Conservation (phyloP, 2,797 vertebrate genomes). For the Danio aesculapii region DNA sequence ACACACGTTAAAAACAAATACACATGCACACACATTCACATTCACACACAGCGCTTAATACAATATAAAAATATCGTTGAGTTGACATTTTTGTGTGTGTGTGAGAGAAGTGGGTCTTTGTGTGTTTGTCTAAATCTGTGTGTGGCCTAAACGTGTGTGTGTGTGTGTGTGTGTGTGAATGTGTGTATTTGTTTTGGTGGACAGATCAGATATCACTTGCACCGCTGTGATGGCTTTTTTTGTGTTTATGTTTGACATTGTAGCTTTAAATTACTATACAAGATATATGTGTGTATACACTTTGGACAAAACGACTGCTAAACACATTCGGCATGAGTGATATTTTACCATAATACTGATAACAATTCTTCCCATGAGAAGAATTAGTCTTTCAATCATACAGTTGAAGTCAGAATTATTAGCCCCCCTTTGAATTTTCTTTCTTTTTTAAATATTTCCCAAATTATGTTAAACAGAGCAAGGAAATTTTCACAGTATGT, state of each 20-base stretch:
- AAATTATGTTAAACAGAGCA: too few species aligned
- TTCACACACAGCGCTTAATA: neutral
- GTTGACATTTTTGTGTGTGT: constrained; percentile 1
- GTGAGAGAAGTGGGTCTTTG: constrained; percentile 11
- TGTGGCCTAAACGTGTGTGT: constrained; percentile 24
- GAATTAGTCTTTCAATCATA: too few species aligned
- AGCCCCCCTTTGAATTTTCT: too few species aligned
- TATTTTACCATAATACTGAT: neutral
- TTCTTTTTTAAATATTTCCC: too few species aligned
- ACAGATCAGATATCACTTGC: neutral
- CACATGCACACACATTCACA: neutral
- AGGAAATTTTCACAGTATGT: too few species aligned
- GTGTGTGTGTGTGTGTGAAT: constrained; percentile 18
- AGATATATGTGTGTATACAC: neutral
- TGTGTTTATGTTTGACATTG: neutral
- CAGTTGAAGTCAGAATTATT: too few species aligned
- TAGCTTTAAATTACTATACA: neutral
- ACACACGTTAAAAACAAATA: constrained; percentile 32
- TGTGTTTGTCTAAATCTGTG: constrained; percentile 23
- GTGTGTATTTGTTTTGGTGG: constrained; percentile 40
- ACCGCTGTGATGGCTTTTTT: neutral
- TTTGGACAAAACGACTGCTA: neutral
- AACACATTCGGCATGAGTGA: too few species aligned
- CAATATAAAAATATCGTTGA: neutral
- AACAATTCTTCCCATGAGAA: too few species aligned